phyloP scores from a whole-genome alignment of 2,888 invertebrate genomes.

The Hypena proboscidalis region DNA sequence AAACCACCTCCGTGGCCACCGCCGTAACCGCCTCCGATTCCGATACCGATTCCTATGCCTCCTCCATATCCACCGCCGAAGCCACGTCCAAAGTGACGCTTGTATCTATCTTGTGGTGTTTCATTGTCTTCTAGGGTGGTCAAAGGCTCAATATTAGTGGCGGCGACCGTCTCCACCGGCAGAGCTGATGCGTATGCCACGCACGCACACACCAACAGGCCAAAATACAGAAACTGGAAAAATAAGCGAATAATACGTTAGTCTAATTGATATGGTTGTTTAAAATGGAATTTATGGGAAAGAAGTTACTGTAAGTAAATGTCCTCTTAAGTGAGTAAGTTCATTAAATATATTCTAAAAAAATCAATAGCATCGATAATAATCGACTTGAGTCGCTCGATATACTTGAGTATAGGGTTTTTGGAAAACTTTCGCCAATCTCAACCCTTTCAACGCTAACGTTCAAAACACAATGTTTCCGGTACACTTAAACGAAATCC shows the following conservation, averaged over 20 bases:
- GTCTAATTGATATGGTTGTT: no score
- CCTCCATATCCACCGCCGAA: constrained; percentile 18
- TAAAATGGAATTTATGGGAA: no score
- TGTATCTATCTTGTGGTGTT: constrained; percentile 22
- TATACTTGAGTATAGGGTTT: no score
- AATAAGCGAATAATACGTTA: neutral
- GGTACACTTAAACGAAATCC: no score
- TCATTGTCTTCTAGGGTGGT: constrained; percentile 17
- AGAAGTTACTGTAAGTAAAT: no score
- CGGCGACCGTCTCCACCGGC: constrained; percentile 46
- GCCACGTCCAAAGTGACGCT: constrained; percentile 5
- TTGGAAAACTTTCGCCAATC: no score
- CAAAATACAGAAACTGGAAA: constrained; percentile 54
- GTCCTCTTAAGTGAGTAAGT: no score
- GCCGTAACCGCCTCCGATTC: constrained; percentile 25
- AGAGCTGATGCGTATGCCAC: constrained; percentile 56
- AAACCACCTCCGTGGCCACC: constrained; percentile 27
- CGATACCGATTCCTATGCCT: constrained; percentile 27
- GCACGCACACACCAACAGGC: constrained; percentile 56
- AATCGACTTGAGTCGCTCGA: no score
- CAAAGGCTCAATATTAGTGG: constrained; percentile 11
- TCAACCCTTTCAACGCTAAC: no score
- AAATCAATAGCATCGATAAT: no score
- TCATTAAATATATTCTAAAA: no score
- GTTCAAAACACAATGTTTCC: no score